Percentiles rank a stretch among this genome's conserved stretches.
Conservation (phyloP, 2,797 vertebrate species). For the Xiphophorus birchmanni region DNA sequence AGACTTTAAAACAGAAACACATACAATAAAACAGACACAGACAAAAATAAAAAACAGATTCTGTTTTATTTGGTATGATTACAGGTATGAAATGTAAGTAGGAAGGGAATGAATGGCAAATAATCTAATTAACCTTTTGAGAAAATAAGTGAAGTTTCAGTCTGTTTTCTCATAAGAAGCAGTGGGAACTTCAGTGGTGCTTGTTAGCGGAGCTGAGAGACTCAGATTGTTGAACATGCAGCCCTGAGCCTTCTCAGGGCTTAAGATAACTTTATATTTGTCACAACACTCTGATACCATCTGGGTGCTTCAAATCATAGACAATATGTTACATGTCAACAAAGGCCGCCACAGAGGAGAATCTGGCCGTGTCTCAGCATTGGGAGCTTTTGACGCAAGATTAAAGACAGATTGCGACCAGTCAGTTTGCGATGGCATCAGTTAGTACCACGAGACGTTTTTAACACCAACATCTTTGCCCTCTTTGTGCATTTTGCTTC, state of each 20-base stretch:
- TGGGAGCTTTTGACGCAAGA: background rate
- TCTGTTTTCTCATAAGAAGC: background rate
- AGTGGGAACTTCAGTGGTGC: background rate
- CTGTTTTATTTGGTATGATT: background rate
- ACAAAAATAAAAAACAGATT: background rate
- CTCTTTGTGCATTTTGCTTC: background rate
- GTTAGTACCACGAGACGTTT: background rate
- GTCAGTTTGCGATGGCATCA: background rate
- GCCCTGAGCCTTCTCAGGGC: background rate
- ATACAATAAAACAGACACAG: background rate
- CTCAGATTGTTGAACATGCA: background rate
- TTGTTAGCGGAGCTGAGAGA: background rate
- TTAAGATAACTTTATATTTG: background rate
- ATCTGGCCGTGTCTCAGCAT: background rate
- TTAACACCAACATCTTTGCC: background rate
- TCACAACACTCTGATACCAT: background rate
- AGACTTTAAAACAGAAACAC: background rate
- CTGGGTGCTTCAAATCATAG: background rate
- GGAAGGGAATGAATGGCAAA: background rate
- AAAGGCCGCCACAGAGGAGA: background rate
- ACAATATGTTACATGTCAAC: background rate
- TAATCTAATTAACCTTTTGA: background rate
- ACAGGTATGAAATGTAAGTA: background rate
- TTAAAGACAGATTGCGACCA: background rate
- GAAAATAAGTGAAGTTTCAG: background rate